Base-by-base conservation (phyloP, 2,113 vertebrate genomes). In the Prunella fulvescens region DNA sequence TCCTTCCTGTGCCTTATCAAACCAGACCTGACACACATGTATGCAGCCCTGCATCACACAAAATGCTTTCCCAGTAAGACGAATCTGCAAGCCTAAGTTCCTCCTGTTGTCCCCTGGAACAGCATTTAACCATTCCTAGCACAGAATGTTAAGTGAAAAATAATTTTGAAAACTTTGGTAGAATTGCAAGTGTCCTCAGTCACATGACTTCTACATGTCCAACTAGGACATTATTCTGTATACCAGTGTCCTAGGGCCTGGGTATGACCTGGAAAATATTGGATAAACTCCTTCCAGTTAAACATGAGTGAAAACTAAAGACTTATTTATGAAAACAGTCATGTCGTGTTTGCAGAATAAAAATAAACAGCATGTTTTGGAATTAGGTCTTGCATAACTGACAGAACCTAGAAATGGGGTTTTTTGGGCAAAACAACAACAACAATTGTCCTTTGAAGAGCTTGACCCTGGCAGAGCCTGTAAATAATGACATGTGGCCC, bases 301-400 rank as follows among this genome's bases (percentile, higher is more conserved):
- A 88, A 60, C 2, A 18, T 13, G 35, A 47, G 11, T 40, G 9
- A 84, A 45, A 19, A 19, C 22, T 61, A 19, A 61, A 35, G 17
- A 26, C 3, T 26, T 22, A 11, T 6, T 84, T 44, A 29, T 47
- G n/a, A n/a, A 65, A 90, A 25, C 7, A 5, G 13, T 37, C 65
- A 33, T 19, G 19, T 12, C 92, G 45, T 77, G 50, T 88, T 81
- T 95, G 51, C 28, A 90, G 39, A 93, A 83, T 81, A 86, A 87
- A 91, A 76, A 65, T 31, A 83, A 93, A 83, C 37, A 51, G 10
- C 3, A 4, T 11, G 25, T 18, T 71, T 94, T 86, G 19, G 20
- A 79, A 73, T 89, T 86, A 42, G 62, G 20, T 17, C 31, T 77
- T 70, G 42, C 53, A n/a, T 78, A 69, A 51, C 13, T 72, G 74